Conservation (phyloP, 1,140 invertebrate genomes). For the Apis cerana region DNA sequence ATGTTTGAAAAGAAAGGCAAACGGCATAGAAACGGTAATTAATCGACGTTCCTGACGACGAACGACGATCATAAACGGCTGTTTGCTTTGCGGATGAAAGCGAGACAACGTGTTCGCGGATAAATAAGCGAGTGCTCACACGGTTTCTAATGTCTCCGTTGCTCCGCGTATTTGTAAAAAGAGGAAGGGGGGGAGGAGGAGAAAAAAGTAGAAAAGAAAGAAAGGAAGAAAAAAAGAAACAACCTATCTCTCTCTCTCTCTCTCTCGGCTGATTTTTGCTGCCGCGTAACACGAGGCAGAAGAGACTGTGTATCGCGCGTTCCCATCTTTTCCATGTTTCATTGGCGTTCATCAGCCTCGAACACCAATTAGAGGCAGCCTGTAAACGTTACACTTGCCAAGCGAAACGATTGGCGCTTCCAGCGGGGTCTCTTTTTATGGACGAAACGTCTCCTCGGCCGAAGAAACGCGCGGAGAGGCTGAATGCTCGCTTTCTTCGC, state of each 20-base stretch:
- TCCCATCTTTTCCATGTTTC: slow-evolving; percentile 54
- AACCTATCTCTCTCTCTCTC: too few species aligned
- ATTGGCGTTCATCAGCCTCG: slow-evolving; percentile 65
- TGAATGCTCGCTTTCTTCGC: slow-evolving; percentile 66
- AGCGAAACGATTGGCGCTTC: slow-evolving; percentile 66
- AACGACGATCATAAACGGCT: background rate
- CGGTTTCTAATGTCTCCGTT: too few species aligned
- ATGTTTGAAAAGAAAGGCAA: background rate
- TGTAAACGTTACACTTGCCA: slow-evolving; percentile 65
- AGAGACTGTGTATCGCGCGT: slow-evolving; percentile 20
- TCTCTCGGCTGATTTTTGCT: too few species aligned
- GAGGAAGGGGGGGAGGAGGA: fast-evolving
- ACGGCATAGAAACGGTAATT: background rate
- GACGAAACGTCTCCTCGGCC: slow-evolving; percentile 61
- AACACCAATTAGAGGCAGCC: slow-evolving; percentile 65
- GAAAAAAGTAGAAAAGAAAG: too few species aligned
- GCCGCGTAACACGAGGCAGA: background rate
- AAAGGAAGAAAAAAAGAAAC: background rate
- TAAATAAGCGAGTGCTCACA: background rate
- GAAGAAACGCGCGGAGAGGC: slow-evolving; percentile 60
- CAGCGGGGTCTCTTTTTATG: slow-evolving; percentile 61
- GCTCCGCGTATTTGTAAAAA: too few species aligned
- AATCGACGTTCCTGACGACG: background rate
- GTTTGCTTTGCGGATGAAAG: background rate
- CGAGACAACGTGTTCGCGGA: background rate